These are phyloP conservation scores for Lophura nycthemera DNA, from an alignment of 2,113 vertebrate species.

Conservation along the genomic window DNA sequence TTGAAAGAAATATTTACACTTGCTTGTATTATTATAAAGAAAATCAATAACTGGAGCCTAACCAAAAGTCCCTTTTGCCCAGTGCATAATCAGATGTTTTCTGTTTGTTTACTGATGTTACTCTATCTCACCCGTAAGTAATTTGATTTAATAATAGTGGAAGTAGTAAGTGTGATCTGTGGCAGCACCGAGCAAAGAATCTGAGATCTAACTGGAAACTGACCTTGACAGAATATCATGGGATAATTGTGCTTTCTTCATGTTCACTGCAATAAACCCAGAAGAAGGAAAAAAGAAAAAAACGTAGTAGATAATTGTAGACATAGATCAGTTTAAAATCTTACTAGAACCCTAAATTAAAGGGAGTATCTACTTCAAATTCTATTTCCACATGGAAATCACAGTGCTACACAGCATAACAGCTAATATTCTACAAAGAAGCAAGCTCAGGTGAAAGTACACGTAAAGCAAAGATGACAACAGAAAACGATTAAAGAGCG, in stretches of 20 bases:
- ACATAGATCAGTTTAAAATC: neutral
- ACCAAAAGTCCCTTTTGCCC: neutral
- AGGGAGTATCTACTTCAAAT: neutral
- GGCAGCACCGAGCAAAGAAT: conserved; percentile 4
- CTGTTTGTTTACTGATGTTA: conserved; percentile 47
- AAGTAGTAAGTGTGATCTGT: conserved; percentile 30
- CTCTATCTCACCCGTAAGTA: conserved; percentile 37
- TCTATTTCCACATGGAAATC: neutral
- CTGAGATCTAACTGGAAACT: neutral
- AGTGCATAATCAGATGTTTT: neutral
- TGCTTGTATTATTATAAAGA: neutral
- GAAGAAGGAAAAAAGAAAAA: neutral
- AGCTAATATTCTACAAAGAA: neutral
- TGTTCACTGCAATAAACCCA: neutral
- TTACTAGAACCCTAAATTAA: neutral
- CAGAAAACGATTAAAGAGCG: neutral
- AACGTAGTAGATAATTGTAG: neutral
- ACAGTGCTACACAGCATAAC: neutral
- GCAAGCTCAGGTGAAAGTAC: neutral
- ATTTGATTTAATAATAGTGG: conserved; percentile 54
- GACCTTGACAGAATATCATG: conserved; percentile 7
- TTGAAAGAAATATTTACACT: neutral
- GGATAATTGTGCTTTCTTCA: neutral
- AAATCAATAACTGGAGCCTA: conserved; percentile 9
- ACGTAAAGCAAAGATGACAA: neutral